Evolutionary conservation across 1,140 invertebrate genomes (phyloP).

Genomic region (Octopus bimaculoides): DNA sequence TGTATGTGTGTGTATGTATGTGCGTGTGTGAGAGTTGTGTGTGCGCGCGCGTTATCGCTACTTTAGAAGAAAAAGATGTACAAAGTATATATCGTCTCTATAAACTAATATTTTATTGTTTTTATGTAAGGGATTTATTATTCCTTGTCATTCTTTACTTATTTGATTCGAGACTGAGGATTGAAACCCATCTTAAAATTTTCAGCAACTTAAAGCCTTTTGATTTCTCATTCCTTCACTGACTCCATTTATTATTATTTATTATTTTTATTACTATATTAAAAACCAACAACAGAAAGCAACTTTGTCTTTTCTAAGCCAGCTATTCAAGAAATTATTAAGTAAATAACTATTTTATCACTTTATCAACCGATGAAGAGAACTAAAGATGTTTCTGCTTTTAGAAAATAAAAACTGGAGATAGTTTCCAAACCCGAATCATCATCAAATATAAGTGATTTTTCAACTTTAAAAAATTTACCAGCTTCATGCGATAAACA

Average conservation of each 20-base stretch:
- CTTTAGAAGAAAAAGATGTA: too few relatives aligned
- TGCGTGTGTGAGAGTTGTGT: too few relatives aligned
- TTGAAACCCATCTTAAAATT: background rate
- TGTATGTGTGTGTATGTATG: too few relatives aligned
- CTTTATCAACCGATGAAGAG: conserved; percentile 1
- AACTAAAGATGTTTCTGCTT: background rate
- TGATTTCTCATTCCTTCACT: background rate
- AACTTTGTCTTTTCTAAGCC: conserved; percentile 1
- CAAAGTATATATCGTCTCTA: too few relatives aligned
- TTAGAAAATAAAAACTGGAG: background rate
- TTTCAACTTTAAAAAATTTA: background rate
- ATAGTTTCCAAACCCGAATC: background rate
- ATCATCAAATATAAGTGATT: background rate
- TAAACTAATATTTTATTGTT: too few relatives aligned
- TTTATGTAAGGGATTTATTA: too few relatives aligned
- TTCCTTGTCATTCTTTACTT: too few relatives aligned
- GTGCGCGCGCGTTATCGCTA: too few relatives aligned
- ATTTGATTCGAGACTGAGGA: background rate
- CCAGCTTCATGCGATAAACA: background rate
- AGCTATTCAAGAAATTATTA: background rate
- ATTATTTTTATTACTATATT: background rate
- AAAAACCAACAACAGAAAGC: conserved; percentile 7
- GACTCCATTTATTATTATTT: background rate
- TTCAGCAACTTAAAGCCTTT: background rate
- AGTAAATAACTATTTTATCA: background rate